phyloP scores from a whole-genome alignment of 2,888 invertebrate genomes.

The Sarcophaga variegata region DNA sequence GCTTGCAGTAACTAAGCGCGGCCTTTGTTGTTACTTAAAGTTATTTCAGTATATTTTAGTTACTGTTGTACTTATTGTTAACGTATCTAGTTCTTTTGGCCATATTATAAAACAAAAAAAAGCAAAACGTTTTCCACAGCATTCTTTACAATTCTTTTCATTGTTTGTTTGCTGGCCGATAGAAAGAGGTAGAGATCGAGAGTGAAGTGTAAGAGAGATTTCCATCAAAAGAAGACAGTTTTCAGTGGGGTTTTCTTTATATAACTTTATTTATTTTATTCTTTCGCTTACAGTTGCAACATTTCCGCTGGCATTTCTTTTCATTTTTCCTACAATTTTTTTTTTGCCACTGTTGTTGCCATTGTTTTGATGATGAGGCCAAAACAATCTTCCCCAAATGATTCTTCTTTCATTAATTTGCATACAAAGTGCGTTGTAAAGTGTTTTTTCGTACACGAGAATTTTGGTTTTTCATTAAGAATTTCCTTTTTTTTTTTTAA shows the following conservation, averaged over 20 bases:
- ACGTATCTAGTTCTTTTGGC: constrained; percentile 23
- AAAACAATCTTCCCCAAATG: neutral
- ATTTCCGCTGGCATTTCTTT: constrained; percentile 60
- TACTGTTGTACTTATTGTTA: constrained; percentile 14
- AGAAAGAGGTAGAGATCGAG: neutral
- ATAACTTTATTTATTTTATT: constrained; percentile 55
- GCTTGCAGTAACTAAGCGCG: constrained; percentile 9
- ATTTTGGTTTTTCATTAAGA: neutral
- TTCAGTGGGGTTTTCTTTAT: constrained; percentile 9
- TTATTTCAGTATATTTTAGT: constrained; percentile 29
- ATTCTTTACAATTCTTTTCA: constrained; percentile 41
- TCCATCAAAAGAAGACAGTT: constrained; percentile 53
- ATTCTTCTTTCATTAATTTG: constrained; percentile 51
- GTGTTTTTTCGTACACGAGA: constrained; percentile 5
- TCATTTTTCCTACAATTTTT: constrained; percentile 1
- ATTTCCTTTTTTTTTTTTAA: neutral
- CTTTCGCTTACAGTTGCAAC: constrained; percentile 66
- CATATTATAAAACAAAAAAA: neutral
- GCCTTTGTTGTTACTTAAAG: constrained; percentile 21
- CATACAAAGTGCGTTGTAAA: constrained; percentile 64
- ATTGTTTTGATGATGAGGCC: neutral
- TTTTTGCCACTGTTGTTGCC: neutral
- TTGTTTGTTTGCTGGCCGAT: constrained; percentile 9
- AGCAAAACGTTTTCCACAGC: constrained; percentile 38
- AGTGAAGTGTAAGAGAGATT: constrained; percentile 31